Base-by-base conservation (phyloP, 2,113 vertebrate genomes). In the Polyodon spathula region DNA sequence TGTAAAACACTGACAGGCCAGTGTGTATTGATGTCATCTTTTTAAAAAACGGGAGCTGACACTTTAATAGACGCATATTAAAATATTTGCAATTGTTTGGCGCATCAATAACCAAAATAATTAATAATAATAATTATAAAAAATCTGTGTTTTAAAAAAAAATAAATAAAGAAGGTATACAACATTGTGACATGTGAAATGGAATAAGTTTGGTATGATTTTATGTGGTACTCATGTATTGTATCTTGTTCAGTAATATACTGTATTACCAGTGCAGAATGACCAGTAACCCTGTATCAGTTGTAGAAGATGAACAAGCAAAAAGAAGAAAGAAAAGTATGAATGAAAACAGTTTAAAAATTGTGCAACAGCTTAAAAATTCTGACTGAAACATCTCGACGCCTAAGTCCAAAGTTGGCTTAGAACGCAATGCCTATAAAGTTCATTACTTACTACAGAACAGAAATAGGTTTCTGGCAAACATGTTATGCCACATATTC, bases 261-360 rank as follows among this genome's bases (percentile, higher is more conserved):
- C 27, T 27, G 27, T 59, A 43, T n/a, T 37, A 42, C 39, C 38
- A 51, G 54, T n/a, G 39, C 9, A 15, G 55, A 27, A 37, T 42
- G 42, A 52, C 15, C 37, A 53, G 51, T 41, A 46, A 60, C 62
- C 67, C 66, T 63, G 65, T 71, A 63, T 64, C 69, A 69, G 69
- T 62, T 65, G 66, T 27, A 27, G 3, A 2, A 27, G 27, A 27
- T 27, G 27, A 27, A 27, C 27, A 27, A 27, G 27, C 27, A 27
- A 27, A 27, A 27, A 27, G 2, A 64, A 71, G 65, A 67, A 12
- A 55, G 66, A 57, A 61, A 56, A 50, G 48, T 14, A 10, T 50
- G 46, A 50, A 50, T 12, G 46, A 50, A 10, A 50, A n/a, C 63
- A n/a, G n/a, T n/a, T n/a, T n/a, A n/a, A n/a, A n/a, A n/a, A n/a